Percentiles rank a stretch among this genome's conserved stretches.
These are phyloP conservation scores for Lutjanus argentimaculatus DNA, from an alignment of 2,797 vertebrate species.

Conservation along the genomic window DNA sequence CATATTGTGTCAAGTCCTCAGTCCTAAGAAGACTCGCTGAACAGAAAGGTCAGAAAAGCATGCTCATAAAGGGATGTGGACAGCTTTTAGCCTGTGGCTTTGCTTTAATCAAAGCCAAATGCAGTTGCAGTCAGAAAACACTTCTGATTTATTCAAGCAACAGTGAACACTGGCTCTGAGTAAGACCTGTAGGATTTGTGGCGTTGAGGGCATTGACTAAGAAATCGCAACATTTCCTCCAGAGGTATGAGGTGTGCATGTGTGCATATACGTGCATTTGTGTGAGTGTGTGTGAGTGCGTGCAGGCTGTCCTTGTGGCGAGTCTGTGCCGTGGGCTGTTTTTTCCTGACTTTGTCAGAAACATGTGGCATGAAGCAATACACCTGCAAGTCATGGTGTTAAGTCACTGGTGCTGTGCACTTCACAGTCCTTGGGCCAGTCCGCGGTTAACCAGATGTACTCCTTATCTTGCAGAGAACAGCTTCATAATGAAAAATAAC, in stretches of 20 bases:
- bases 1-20: slow-evolving; percentile 87
- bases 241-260: slow-evolving; percentile 65
- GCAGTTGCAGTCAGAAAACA: slow-evolving; percentile 86
- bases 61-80: slow-evolving; percentile 87
- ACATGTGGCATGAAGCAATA: slow-evolving; percentile 78
- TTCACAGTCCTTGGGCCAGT: slow-evolving; percentile 67
- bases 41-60: slow-evolving; percentile 90
- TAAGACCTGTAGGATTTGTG: slow-evolving; percentile 83
- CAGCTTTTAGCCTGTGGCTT: slow-evolving; percentile 88
- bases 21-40: slow-evolving; percentile 85
- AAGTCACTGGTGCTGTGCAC: slow-evolving; percentile 73
- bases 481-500: slow-evolving; percentile 51
- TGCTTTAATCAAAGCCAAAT: slow-evolving; percentile 88
- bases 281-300: slow-evolving; percentile 9
- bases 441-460: slow-evolving; percentile 50
- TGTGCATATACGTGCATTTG: background rate
- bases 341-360: slow-evolving; percentile 73
- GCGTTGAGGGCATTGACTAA: slow-evolving; percentile 84
- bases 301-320: slow-evolving; percentile 65
- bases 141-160: slow-evolving; percentile 88
- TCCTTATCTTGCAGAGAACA: slow-evolving; percentile 64
- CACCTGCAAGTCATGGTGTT: slow-evolving; percentile 80
- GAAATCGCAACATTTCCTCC: slow-evolving; percentile 77
- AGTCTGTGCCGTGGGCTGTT: slow-evolving; percentile 74
- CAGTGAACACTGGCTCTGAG: slow-evolving; percentile 85